phyloP scores from a whole-genome alignment of 2,797 vertebrate species.

The Syngnathus rostellatus region DNA sequence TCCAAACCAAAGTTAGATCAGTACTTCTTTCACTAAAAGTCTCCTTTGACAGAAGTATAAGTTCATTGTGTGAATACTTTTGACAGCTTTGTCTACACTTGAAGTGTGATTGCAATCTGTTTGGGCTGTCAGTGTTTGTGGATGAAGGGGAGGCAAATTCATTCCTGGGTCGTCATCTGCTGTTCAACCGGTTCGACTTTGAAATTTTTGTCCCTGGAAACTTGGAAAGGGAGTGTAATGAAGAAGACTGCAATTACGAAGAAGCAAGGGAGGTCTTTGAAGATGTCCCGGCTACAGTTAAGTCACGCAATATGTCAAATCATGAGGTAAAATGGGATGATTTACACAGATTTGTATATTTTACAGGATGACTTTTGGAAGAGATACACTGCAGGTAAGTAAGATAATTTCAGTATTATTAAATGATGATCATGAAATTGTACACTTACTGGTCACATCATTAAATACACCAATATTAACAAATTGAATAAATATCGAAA shows the following conservation, averaged over 20 bases:
- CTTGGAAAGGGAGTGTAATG: conserved; percentile 86
- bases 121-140: conserved; percentile 72
- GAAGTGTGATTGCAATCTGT: background rate
- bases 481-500: too few relatives aligned
- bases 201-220: conserved; percentile 84
- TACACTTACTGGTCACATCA: background rate
- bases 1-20: background rate
- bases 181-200: conserved; percentile 90
- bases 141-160: conserved; percentile 74
- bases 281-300: conserved; percentile 75
- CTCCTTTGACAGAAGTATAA: background rate
- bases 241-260: conserved; percentile 88
- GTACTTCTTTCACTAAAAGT: background rate
- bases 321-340: background rate
- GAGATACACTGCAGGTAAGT: conserved; percentile 70
- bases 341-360: conserved; percentile 23
- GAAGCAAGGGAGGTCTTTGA: conserved; percentile 90
- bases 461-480: background rate
- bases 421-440: background rate
- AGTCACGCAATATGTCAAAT: background rate
- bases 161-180: conserved; percentile 81
- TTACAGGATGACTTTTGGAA: conserved; percentile 82
- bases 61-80: background rate
- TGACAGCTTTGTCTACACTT: background rate
- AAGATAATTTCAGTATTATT: background rate